Conservation (phyloP, 1,140 invertebrate genomes). For the Cyphomyrmex costatus region DNA sequence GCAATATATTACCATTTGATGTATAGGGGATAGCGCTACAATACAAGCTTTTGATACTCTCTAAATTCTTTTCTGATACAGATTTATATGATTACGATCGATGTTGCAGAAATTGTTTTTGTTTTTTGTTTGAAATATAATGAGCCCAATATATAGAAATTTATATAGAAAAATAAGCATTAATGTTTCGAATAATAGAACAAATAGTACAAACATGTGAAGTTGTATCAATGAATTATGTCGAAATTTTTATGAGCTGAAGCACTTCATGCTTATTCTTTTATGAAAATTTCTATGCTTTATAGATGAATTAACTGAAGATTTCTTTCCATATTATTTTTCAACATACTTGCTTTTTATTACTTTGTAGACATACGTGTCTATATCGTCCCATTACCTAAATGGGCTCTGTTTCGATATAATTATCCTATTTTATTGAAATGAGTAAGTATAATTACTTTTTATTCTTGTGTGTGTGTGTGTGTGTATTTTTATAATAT, state of each 20-base stretch:
- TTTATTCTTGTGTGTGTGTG: constrained; percentile 26
- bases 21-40: constrained; percentile 82
- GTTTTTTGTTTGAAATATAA: background rate
- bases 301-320: background rate
- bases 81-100: constrained; percentile 79
- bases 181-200: background rate
- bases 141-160: constrained; percentile 17
- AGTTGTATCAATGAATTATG: background rate
- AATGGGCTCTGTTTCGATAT: constrained; percentile 63
- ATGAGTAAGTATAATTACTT: constrained; percentile 79
- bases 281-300: constrained; percentile 39
- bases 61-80: constrained; percentile 79
- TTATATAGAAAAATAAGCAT: constrained; percentile 32
- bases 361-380: constrained; percentile 43
- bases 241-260: background rate
- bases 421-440: constrained; percentile 76
- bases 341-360: constrained; percentile 70
- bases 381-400: constrained; percentile 65
- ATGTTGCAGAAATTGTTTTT: constrained; percentile 77
- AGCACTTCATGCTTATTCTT: constrained; percentile 11
- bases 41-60: constrained; percentile 83
- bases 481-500: constrained; percentile 69
- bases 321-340: constrained; percentile 34
- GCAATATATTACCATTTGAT: constrained; percentile 85
- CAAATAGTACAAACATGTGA: constrained; percentile 13